Evolutionary conservation across 2,888 invertebrate species (phyloP).

Genomic region (Chydorus sphaericus): DNA sequence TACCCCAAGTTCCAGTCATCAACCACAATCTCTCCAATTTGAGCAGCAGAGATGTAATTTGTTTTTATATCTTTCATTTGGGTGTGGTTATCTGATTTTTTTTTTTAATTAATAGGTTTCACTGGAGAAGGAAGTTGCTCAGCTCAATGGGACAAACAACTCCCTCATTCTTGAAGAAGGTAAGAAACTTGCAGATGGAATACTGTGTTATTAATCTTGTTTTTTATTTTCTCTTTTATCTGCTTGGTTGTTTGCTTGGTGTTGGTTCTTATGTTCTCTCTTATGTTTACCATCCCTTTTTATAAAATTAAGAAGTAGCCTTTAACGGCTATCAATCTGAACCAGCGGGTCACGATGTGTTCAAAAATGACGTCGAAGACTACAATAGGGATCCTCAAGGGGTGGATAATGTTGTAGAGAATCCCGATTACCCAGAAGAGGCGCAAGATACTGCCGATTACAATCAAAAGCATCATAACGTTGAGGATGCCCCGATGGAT

Average conservation of each 20-base stretch:
- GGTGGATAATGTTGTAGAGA: no score
- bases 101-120: background rate
- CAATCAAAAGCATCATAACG: no score
- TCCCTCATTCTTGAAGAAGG: background rate
- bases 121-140: conserved; percentile 8
- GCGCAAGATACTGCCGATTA: no score
- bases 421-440: no score
- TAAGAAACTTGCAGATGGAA: background rate
- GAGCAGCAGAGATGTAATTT: conserved; percentile 9
- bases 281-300: no score
- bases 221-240: background rate
- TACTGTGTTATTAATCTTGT: background rate
- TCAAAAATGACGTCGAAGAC: no score
- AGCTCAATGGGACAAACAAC: conserved; percentile 16
- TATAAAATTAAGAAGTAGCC: no score
- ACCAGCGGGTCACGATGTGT: no score
- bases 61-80: background rate
- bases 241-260: background rate
- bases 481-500: no score
- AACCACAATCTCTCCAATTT: conserved; percentile 8
- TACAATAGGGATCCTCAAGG: no score
- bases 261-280: background rate
- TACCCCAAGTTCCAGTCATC: conserved; percentile 16
- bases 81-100: background rate
- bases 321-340: background rate